phyloP scores from a whole-genome alignment of 2,113 vertebrate genomes.

The Malurus melanocephalus region DNA sequence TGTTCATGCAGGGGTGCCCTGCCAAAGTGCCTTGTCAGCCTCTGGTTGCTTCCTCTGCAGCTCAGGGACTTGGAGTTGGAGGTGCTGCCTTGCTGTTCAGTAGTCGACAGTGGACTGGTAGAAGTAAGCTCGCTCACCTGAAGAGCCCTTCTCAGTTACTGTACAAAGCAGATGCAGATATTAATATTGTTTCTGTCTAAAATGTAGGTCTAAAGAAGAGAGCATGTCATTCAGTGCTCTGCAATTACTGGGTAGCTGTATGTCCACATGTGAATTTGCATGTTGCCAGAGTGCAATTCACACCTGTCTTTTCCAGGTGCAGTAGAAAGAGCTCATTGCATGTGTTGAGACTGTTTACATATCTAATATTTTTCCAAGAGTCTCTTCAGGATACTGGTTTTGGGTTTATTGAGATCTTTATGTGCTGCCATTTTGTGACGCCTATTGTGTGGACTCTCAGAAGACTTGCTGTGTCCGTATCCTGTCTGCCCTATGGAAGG shows the following conservation, averaged over 20 bases:
- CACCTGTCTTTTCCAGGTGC: not conserved
- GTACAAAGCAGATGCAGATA: not conserved
- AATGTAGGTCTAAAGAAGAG: not conserved
- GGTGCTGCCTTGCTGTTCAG: not conserved
- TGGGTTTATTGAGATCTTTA: not conserved
- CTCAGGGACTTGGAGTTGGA: not conserved
- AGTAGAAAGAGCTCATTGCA: not conserved
- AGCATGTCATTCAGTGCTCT: accelerated
- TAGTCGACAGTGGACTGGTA: not conserved
- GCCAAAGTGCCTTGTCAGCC: not conserved
- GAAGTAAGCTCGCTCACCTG: not conserved
- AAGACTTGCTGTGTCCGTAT: not conserved
- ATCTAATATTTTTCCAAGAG: not conserved
- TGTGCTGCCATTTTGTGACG: not conserved
- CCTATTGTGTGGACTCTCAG: not conserved
- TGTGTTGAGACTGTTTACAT: not conserved
- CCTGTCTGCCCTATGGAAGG: accelerated
- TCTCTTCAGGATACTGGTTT: not conserved
- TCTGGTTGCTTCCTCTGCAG: accelerated
- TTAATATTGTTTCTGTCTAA: not conserved
- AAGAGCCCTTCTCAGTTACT: not conserved
- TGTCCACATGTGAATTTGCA: accelerated
- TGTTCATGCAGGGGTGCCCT: not conserved
- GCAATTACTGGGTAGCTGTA: not conserved
- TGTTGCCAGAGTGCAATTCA: not conserved